Percentiles rank a stretch among this genome's conserved stretches.
phyloP scores from a whole-genome alignment of 2,888 invertebrate genomes.

The Pheosia gnoma region DNA sequence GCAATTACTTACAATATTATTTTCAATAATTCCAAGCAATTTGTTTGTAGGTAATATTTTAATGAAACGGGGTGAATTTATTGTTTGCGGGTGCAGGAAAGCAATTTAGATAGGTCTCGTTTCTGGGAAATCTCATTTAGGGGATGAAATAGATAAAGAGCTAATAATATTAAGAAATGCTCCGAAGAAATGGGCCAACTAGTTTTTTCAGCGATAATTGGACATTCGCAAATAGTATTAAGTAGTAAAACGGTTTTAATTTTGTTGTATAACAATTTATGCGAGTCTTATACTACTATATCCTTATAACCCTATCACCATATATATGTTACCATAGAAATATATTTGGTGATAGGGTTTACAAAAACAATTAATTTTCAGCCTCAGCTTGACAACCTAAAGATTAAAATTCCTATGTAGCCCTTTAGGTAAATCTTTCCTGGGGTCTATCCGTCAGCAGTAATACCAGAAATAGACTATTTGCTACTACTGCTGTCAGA shows the following conservation, averaged over 20 bases:
- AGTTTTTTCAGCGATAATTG: not conserved
- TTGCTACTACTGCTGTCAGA: too few relatives aligned
- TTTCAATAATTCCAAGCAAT: conserved; percentile 18
- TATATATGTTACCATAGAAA: too few relatives aligned
- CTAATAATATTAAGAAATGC: not conserved
- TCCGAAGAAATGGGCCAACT: not conserved
- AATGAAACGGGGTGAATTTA: conserved; percentile 11
- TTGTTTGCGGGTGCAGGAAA: conserved; percentile 8
- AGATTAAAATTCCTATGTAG: too few relatives aligned
- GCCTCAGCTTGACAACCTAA: too few relatives aligned
- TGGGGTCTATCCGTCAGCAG: too few relatives aligned
- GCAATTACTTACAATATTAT: conserved; percentile 15
- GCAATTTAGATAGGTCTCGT: conserved; percentile 14
- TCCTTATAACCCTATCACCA: too few relatives aligned
- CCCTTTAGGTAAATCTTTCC: too few relatives aligned
- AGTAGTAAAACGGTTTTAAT: not conserved
- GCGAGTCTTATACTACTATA: not conserved
- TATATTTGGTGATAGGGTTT: too few relatives aligned
- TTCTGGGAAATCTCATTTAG: conserved; percentile 4
- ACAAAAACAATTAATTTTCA: too few relatives aligned
- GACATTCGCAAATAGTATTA: not conserved
- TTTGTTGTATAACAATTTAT: not conserved
- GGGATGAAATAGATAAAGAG: conserved; percentile 1
- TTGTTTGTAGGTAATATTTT: conserved; percentile 14
- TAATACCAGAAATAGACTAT: too few relatives aligned